phyloP scores from a whole-genome alignment of 1,140 invertebrate species.

The Parasteatoda tepidariorum region DNA sequence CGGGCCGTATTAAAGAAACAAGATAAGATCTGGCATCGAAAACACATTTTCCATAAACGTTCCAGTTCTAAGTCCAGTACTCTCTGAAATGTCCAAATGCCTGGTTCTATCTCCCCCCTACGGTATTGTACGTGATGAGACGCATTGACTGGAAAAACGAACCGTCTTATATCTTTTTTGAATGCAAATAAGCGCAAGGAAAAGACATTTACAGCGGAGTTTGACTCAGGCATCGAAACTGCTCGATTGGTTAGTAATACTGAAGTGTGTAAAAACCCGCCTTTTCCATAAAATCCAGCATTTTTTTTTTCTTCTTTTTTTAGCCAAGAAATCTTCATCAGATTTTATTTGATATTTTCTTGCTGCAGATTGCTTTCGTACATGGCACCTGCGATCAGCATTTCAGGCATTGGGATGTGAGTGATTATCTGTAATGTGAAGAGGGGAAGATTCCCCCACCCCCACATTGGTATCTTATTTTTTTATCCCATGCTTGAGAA shows the following conservation, averaged over 20 bases:
- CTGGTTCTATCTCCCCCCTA: background rate
- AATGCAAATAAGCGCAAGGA: constrained; percentile 9
- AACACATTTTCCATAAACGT: background rate
- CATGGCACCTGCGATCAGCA: constrained; percentile 1
- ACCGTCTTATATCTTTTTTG: background rate
- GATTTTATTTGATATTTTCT: constrained; percentile 7
- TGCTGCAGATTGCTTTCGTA: constrained; percentile 6
- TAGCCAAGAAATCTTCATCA: background rate
- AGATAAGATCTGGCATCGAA: background rate
- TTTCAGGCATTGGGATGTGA: background rate
- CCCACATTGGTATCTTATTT: too few species aligned
- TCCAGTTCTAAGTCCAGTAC: background rate
- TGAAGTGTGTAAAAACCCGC: background rate
- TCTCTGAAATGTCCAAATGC: background rate
- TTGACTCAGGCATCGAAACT: background rate
- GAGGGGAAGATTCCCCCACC: background rate
- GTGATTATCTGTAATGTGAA: constrained; percentile 25
- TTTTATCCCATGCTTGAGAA: background rate
- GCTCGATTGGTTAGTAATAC: background rate
- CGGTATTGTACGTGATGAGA: background rate
- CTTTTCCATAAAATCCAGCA: constrained; percentile 4
- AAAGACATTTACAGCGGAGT: background rate
- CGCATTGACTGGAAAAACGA: background rate
- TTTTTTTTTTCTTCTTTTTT: background rate
- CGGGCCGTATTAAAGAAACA: background rate